Evolutionary conservation across 1,140 invertebrate genomes (phyloP).

Genomic region (Popillia japonica): DNA sequence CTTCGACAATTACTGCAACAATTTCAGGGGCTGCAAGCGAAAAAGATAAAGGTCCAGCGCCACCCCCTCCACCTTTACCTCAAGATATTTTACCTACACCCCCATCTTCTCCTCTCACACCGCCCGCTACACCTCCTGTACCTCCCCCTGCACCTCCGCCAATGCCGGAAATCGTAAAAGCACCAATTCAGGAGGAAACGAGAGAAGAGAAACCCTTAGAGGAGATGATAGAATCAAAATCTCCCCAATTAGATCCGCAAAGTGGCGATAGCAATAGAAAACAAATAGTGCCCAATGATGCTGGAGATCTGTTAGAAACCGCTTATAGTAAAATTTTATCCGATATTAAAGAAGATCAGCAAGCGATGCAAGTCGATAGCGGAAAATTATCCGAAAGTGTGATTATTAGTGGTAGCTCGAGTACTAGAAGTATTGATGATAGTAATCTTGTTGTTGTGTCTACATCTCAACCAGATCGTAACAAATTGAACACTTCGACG

Average conservation of each 20-base stretch:
- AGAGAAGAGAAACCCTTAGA: neutral
- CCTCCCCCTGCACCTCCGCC: constrained; percentile 41
- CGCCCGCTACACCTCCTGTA: constrained; percentile 52
- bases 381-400: constrained; percentile 26
- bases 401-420: constrained; percentile 33
- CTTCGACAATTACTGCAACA: constrained; percentile 56
- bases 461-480: constrained; percentile 47
- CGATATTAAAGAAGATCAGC: constrained; percentile 27
- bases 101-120: constrained; percentile 61
- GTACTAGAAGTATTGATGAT: constrained; percentile 33
- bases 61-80: constrained; percentile 57
- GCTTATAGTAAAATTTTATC: constrained; percentile 44
- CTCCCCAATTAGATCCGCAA: constrained; percentile 40
- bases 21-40: constrained; percentile 55
- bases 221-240: constrained; percentile 40
- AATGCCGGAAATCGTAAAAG: neutral
- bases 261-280: constrained; percentile 28
- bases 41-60: constrained; percentile 66
- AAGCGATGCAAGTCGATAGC: constrained; percentile 3
- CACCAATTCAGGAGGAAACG: neutral
- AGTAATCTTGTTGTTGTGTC: constrained; percentile 49
- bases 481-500: constrained; percentile 64
- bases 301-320: constrained; percentile 42
- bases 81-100: constrained; percentile 62
- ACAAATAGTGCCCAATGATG: neutral